Base-by-base conservation (phyloP, 2,888 invertebrate species). In the Arrhopalites spinosus region DNA sequence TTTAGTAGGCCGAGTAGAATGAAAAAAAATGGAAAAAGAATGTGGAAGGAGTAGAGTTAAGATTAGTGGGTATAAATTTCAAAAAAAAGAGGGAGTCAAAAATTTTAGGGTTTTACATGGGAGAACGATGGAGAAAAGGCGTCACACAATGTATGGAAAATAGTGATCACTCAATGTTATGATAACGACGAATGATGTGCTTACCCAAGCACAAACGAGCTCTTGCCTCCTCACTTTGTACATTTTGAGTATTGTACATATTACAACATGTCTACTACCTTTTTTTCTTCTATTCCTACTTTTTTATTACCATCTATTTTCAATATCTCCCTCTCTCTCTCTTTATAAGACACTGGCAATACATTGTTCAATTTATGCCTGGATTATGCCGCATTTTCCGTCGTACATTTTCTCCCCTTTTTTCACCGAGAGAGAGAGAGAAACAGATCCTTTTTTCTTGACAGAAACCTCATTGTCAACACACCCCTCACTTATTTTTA, bases 81-180 rank as follows among this genome's bases (percentile, higher is more conserved):
- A n/a, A n/a, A n/a, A n/a, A n/a, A n/a, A n/a, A 53, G 53, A 53
- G 69, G 69, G 29, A 69, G 29, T 29, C 8, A 67, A 27, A 7
- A 23, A 71, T 29, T 30, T 59, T 71, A 43, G 59, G 56, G 53
- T 25, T 47, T 67, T 74, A 66, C 66, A 74, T 67, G 73, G 15
- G 74, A 66, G 36, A 74, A 74, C 68, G 73, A 67, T 68, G 36
- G 61, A 50, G 71, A 72, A 74, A 74, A 76, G 76, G 76, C 76
- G 78, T 11, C 8, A 45, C 8, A 45, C 7, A 45, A 59, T 2
- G 25, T n/a, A 20, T 13, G 74, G 75, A 75, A 75, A 78, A 78
- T 78, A 78, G 78, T 76, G 77, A 77, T 78, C 77, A 78, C 77
- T 79, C 79, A 75, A 74, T 79, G 76, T 79, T 79, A 79, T 79